A percentile compares a stretch with the other conserved stretches of the same genome.
These are phyloP conservation scores for Onthophagus sagittarius DNA, from an alignment of 2,888 invertebrate genomes.

Conservation along the genomic window DNA sequence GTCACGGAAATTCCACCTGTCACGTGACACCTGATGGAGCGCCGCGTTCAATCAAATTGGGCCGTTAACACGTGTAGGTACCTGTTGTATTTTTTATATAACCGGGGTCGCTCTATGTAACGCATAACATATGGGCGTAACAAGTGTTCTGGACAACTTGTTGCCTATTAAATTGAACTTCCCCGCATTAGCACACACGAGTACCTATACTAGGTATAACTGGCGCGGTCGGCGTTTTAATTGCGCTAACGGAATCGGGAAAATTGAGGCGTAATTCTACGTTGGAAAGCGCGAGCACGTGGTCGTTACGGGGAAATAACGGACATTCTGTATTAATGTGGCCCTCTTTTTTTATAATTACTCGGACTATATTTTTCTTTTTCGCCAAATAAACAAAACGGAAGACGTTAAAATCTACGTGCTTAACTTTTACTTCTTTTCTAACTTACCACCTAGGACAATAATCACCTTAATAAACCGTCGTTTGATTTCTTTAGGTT, in stretches of 20 bases:
- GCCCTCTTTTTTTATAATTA: not conserved
- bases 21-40: slow-evolving; percentile 40
- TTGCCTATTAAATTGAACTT: not conserved
- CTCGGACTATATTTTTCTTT: not conserved
- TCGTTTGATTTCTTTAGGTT: not conserved
- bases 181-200: not conserved
- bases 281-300: not conserved
- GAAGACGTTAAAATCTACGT: not conserved
- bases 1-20: slow-evolving; percentile 42
- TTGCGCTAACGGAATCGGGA: not conserved
- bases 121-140: not conserved
- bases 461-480: not conserved
- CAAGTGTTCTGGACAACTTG: not conserved
- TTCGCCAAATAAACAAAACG: not conserved
- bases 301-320: not conserved
- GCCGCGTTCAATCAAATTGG: slow-evolving; percentile 28
- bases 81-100: no score
- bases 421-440: not conserved
- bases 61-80: slow-evolving; percentile 34
- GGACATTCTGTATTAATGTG: not conserved
- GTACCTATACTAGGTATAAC: not conserved
- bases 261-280: not conserved
- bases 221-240: not conserved
- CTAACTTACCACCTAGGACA: not conserved
- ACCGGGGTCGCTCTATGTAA: not conserved